phyloP scores from a whole-genome alignment of 2,113 vertebrate species.

The Pomatostomus ruficeps region DNA sequence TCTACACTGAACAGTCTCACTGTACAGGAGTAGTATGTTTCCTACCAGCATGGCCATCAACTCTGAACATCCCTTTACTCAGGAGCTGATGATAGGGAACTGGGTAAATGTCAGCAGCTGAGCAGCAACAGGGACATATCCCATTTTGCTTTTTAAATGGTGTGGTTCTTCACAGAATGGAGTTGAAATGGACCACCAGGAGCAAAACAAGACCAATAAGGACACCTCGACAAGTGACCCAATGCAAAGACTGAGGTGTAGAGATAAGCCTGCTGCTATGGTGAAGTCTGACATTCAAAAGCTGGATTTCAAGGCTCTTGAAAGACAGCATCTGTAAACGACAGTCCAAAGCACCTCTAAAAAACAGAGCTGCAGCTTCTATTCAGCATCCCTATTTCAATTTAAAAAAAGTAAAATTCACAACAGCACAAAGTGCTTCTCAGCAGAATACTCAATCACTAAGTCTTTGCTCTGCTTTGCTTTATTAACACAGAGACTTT shows the following conservation, averaged over 20 bases:
- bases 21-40: background rate
- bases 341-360: background rate
- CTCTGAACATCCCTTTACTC: background rate
- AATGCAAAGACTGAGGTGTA: background rate
- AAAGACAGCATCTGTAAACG: background rate
- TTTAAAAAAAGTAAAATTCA: background rate
- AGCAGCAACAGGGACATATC: background rate
- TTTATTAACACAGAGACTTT: background rate
- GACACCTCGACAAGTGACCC: background rate
- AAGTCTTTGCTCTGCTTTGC: background rate
- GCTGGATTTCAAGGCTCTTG: background rate
- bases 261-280: background rate
- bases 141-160: background rate
- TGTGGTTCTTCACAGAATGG: background rate
- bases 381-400: background rate
- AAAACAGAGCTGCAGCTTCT: background rate
- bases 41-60: background rate
- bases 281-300: background rate
- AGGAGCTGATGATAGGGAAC: background rate
- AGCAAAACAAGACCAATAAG: background rate
- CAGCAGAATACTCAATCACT: background rate
- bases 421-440: background rate
- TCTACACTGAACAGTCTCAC: background rate
- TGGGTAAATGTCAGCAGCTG: background rate
- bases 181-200: background rate